Evolutionary conservation across 2,113 vertebrate species (phyloP).

Genomic region (Neodon shergylaensis): DNA sequence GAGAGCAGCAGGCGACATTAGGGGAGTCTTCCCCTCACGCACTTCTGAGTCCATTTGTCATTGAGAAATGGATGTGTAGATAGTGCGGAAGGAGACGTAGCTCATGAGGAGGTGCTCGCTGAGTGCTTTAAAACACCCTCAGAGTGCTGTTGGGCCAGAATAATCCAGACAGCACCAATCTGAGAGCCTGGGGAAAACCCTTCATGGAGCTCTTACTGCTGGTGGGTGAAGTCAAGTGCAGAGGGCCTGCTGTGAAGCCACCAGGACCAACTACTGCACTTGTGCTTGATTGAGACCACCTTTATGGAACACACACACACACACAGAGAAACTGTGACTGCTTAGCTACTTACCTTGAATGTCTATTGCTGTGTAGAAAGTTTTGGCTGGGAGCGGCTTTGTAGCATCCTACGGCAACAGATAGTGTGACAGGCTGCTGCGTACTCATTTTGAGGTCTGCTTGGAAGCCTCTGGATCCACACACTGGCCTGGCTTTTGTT

Average conservation of each 20-base stretch:
- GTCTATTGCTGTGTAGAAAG: not conserved
- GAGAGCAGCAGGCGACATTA: not conserved
- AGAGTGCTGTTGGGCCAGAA: not conserved
- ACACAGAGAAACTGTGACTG: not conserved
- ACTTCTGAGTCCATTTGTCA: not conserved
- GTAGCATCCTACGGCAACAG: not conserved
- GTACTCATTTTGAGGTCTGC: not conserved
- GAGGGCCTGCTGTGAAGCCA: not conserved
- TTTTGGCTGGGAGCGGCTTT: not conserved
- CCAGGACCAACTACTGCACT: not conserved
- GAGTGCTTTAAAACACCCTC: not conserved
- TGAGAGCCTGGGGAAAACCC: not conserved
- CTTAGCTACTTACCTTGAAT: not conserved
- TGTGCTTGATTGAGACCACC: not conserved
- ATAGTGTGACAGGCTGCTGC: too few relatives aligned
- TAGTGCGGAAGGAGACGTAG: rapidly evolving
- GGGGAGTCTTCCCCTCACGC: not conserved
- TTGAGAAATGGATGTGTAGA: not conserved
- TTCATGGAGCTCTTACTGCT: not conserved
- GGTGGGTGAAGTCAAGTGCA: not conserved
- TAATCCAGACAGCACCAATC: not conserved
- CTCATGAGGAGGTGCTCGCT: rapidly evolving
- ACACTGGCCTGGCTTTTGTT: not conserved
- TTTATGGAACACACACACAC: not conserved
- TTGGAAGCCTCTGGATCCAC: not conserved